phyloP scores from a whole-genome alignment of 2,113 vertebrate species.

The Xiphophorus maculatus region DNA sequence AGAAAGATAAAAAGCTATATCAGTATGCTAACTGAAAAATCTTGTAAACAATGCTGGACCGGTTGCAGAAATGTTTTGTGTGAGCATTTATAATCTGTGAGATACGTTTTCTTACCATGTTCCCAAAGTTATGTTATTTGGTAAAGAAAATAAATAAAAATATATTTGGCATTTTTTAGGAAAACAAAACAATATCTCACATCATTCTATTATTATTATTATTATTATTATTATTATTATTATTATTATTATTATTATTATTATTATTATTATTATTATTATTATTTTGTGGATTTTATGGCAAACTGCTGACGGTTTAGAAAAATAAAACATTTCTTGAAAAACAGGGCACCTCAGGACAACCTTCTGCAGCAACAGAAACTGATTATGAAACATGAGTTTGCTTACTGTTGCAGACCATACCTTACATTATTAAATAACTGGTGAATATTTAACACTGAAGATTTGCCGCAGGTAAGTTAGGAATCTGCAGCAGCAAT shows the following conservation, averaged over 20 bases:
- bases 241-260: no score
- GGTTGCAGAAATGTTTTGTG: background rate
- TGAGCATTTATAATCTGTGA: background rate
- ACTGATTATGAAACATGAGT: slow-evolving; percentile 41
- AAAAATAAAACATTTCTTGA: background rate
- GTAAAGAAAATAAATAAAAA: background rate
- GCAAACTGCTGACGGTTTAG: background rate
- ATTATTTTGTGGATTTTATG: background rate
- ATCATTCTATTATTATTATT: background rate
- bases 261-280: no score
- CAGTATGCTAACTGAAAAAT: background rate
- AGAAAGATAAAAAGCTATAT: background rate
- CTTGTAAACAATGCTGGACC: background rate
- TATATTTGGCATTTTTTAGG: background rate
- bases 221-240: no score
- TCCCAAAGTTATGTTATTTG: background rate
- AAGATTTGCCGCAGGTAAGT: background rate
- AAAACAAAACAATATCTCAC: background rate
- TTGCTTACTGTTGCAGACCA: slow-evolving; percentile 23
- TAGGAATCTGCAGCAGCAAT: slow-evolving; percentile 1
- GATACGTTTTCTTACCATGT: background rate
- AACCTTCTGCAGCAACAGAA: slow-evolving; percentile 18
- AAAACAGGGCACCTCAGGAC: slow-evolving; percentile 30
- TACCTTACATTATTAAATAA: slow-evolving; percentile 51
- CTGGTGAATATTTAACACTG: slow-evolving; percentile 43